Percentiles rank a stretch among this genome's conserved stretches.
phyloP scores from a whole-genome alignment of 2,797 vertebrate species.

The Valencia hispanica region DNA sequence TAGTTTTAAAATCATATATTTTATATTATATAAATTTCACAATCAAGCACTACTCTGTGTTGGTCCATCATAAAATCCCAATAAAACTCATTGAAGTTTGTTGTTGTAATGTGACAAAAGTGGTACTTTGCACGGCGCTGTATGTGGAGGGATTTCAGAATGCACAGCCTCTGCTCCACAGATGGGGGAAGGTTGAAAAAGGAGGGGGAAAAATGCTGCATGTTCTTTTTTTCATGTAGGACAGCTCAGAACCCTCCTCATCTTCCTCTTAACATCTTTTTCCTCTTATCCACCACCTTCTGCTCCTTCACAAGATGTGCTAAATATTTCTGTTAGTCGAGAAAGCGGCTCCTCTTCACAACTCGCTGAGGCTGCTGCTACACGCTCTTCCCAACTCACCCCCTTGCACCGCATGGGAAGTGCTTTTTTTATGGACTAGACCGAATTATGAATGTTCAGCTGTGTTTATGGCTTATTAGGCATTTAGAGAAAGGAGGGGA shows the following conservation, averaged over 20 bases:
- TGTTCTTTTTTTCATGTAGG: constrained; percentile 54
- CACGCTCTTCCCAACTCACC: constrained; percentile 54
- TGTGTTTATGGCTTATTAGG: constrained; percentile 81
- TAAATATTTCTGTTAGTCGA: constrained; percentile 76
- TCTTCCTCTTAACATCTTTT: constrained; percentile 10
- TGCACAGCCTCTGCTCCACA: constrained; percentile 41
- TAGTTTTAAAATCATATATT: constrained; percentile 1
- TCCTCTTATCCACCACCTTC: constrained; percentile 34
- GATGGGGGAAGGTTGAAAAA: constrained; percentile 15
- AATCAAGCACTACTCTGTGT: background rate
- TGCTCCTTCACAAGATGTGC: constrained; percentile 57
- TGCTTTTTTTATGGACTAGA: constrained; percentile 78
- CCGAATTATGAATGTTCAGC: constrained; percentile 78
- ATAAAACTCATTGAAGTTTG: constrained; percentile 2
- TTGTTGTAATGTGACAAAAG: background rate
- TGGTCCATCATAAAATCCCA: background rate
- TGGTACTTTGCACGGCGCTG: constrained; percentile 14
- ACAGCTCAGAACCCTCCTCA: constrained; percentile 37
- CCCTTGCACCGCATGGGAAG: constrained; percentile 65
- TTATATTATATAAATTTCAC: constrained; percentile 11
- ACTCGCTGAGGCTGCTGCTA: constrained; percentile 38
- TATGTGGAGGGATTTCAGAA: constrained; percentile 51
- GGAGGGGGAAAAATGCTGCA: constrained; percentile 20
- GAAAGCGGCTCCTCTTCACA: constrained; percentile 54
- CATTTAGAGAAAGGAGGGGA: constrained; percentile 72